Conservation (phyloP, 2,888 invertebrate species). For the Trachelus stipa region DNA sequence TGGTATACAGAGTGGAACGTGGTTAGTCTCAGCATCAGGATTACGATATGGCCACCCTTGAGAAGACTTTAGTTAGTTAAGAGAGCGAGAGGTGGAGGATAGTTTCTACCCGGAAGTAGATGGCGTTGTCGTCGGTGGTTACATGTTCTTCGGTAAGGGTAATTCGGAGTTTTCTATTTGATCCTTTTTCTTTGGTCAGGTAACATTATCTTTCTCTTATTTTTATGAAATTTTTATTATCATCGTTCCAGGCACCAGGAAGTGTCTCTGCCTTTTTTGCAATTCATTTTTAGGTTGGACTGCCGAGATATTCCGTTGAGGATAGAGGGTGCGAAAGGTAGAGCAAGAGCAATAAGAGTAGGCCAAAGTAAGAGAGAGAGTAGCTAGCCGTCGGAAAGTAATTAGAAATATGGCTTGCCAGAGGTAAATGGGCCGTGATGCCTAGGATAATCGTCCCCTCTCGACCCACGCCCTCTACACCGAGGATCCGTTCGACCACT, state of each 20-base stretch:
- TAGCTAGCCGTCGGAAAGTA: slow-evolving; percentile 52
- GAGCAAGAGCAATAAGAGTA: slow-evolving; percentile 13
- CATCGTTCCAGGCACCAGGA: slow-evolving; percentile 20
- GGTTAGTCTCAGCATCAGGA: not conserved
- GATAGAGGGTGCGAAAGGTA: slow-evolving; percentile 2
- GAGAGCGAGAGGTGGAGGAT: not conserved
- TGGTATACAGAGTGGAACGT: not conserved
- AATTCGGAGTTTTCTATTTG: slow-evolving; percentile 6
- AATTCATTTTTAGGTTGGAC: slow-evolving; percentile 6
- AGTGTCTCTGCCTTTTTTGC: slow-evolving; percentile 17
- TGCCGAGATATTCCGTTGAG: slow-evolving; percentile 1
- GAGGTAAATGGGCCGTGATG: slow-evolving; percentile 61
- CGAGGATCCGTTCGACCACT: slow-evolving; percentile 2
- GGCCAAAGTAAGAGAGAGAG: slow-evolving; percentile 18
- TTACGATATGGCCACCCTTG: not conserved
- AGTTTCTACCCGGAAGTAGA: not conserved
- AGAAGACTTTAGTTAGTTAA: not conserved
- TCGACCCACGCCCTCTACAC: slow-evolving; percentile 16
- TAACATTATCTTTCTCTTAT: not conserved
- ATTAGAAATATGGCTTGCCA: slow-evolving; percentile 62
- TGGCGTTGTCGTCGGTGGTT: slow-evolving; percentile 10
- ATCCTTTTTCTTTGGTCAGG: not conserved
- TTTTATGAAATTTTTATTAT: slow-evolving; percentile 35
- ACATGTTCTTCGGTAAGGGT: slow-evolving; percentile 22
- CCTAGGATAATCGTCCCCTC: slow-evolving; percentile 50